Evolutionary conservation across 2,113 vertebrate species (phyloP).

Genomic region (Platichthys stellatus): DNA sequence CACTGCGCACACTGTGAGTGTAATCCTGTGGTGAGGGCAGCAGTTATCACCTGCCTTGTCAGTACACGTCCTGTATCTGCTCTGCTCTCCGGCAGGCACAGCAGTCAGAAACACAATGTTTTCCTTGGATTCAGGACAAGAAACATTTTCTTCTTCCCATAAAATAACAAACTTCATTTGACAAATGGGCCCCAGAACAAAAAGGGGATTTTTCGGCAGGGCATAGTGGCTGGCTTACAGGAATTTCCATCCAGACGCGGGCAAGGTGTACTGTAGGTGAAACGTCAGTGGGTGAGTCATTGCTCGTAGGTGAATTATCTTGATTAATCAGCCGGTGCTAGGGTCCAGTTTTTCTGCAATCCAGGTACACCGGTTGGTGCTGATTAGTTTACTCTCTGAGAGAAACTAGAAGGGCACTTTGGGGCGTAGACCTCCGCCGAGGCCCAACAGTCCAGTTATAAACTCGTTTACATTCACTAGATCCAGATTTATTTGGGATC

Average conservation of each 20-base stretch:
- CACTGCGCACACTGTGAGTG: constrained; percentile 9
- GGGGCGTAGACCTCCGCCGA: neutral
- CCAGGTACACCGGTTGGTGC: constrained; percentile 4
- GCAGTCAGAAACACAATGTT: constrained; percentile 61
- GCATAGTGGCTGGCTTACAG: constrained; percentile 1
- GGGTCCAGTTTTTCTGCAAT: constrained; percentile 37
- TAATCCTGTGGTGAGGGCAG: constrained; percentile 50
- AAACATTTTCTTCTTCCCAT: constrained; percentile 33
- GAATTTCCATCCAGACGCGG: constrained; percentile 21
- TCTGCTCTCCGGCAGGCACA: constrained; percentile 33
- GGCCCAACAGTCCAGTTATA: neutral
- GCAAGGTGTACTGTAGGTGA: neutral
- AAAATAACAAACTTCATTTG: constrained; percentile 30
- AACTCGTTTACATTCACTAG: neutral
- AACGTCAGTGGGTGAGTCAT: constrained; percentile 25
- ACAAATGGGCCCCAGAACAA: constrained; percentile 26
- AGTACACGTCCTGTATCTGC: constrained; percentile 65
- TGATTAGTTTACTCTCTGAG: constrained; percentile 18
- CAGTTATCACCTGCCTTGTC: constrained; percentile 68
- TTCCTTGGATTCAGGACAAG: constrained; percentile 48
- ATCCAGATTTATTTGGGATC: neutral
- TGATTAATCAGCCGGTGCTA: constrained; percentile 6
- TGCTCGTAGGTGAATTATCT: constrained; percentile 18
- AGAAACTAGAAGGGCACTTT: neutral
- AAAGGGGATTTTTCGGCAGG: neutral